Percentiles rank a stretch among this genome's conserved stretches.
Conservation (phyloP, 1,140 invertebrate genomes). For the Drepana arcuata region DNA sequence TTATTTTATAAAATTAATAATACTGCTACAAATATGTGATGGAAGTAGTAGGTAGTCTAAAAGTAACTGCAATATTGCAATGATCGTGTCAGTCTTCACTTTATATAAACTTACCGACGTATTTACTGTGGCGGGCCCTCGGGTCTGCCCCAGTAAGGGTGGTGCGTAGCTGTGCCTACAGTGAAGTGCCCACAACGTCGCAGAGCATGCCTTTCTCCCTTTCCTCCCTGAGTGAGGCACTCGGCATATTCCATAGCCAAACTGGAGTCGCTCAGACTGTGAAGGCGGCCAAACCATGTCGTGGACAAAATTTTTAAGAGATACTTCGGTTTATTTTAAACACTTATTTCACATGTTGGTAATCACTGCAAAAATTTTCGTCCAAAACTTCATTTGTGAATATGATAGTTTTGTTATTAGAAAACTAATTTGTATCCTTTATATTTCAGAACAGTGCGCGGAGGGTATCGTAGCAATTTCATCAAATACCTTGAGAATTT, state of each 20-base stretch:
- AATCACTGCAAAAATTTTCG: too few relatives aligned
- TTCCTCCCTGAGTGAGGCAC: conserved; percentile 30
- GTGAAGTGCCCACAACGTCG: conserved; percentile 62
- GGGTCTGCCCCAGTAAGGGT: conserved; percentile 34
- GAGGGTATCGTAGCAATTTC: conserved; percentile 99
- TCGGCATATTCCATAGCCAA: conserved; percentile 69
- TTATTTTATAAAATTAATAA: too few relatives aligned
- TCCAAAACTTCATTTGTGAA: too few relatives aligned
- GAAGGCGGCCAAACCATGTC: conserved; percentile 69
- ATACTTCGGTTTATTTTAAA: too few relatives aligned
- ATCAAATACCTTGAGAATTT: conserved; percentile 96
- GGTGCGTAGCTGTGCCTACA: conserved; percentile 53
- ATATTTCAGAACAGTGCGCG: conserved; percentile 91
- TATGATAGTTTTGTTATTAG: too few relatives aligned
- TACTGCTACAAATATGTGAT: too few relatives aligned
- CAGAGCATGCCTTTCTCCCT: conserved; percentile 44
- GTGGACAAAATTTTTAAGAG: conserved; percentile 58
- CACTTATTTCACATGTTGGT: too few relatives aligned
- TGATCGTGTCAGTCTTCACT: too few relatives aligned
- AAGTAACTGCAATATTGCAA: too few relatives aligned
- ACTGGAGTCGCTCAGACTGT: conserved; percentile 57
- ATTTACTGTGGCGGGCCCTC: conserved; percentile 36
- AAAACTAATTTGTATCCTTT: too few relatives aligned
- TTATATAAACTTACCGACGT: conserved; percentile 29
- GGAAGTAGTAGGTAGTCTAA: too few relatives aligned